Percentiles rank a stretch among this genome's conserved stretches.
Conservation (phyloP, 1,140 invertebrate species). For the Lordiphosa collinella region DNA sequence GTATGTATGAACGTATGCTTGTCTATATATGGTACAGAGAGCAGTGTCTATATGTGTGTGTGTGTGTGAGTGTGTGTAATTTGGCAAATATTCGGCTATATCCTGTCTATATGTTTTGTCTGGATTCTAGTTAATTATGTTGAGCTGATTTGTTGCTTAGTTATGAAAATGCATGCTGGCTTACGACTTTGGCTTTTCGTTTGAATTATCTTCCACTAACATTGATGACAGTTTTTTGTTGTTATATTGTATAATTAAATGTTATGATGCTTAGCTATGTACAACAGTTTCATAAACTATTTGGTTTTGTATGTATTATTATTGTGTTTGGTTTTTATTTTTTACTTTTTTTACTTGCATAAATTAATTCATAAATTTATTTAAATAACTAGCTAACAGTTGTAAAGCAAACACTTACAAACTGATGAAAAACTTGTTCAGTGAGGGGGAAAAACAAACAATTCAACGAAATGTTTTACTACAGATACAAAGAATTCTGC, state of each 20-base stretch:
- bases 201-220: slow-evolving; percentile 41
- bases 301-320: slow-evolving; percentile 21
- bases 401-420: slow-evolving; percentile 61
- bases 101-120: slow-evolving; percentile 16
- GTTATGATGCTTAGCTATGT: slow-evolving; percentile 59
- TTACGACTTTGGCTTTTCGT: slow-evolving; percentile 66
- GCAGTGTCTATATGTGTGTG: slow-evolving; percentile 22
- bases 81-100: slow-evolving; percentile 65
- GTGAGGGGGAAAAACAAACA: slow-evolving; percentile 41
- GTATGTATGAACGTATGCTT: slow-evolving; percentile 1
- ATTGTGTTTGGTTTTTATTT: slow-evolving; percentile 17
- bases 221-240: slow-evolving; percentile 47
- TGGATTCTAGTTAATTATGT: slow-evolving; percentile 18
- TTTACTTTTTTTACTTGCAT: slow-evolving; percentile 1
- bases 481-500: slow-evolving; percentile 38
- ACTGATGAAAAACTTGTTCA: slow-evolving; percentile 53
- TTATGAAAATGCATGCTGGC: slow-evolving; percentile 73
- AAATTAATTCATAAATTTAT: slow-evolving; percentile 40
- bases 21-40: slow-evolving; percentile 52
- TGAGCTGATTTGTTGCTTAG: slow-evolving; percentile 33
- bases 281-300: slow-evolving; percentile 76
- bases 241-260: slow-evolving; percentile 31
- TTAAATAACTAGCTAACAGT: slow-evolving; percentile 77
- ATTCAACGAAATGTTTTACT: slow-evolving; percentile 61
- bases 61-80: slow-evolving; percentile 25